Percentiles rank a stretch among this genome's conserved stretches.
phyloP scores from a whole-genome alignment of 2,888 invertebrate genomes.

The Synanthedon andrenaeformis region DNA sequence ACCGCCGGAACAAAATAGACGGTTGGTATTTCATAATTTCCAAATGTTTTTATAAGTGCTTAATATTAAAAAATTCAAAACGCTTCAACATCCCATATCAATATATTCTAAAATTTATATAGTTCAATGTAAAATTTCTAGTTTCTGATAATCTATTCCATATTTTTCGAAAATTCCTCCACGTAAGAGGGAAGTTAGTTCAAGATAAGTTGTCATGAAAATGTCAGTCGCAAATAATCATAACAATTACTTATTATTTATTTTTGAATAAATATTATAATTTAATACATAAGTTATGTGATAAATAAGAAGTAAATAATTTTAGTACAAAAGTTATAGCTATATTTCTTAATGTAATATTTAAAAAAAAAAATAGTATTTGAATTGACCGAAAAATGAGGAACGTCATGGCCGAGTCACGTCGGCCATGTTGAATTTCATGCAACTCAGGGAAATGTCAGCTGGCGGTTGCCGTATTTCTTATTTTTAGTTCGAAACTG shows the following conservation, averaged over 20 bases:
- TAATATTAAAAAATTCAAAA: background rate
- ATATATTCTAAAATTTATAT: too few relatives aligned
- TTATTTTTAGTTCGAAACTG: conserved; percentile 41
- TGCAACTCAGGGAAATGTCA: conserved; percentile 70
- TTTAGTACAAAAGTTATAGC: too few relatives aligned
- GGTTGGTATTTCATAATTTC: conserved; percentile 62
- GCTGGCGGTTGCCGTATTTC: conserved; percentile 59
- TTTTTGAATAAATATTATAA: background rate
- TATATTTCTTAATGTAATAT: too few relatives aligned
- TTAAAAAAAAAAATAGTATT: conserved; percentile 1
- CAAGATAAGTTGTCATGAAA: too few relatives aligned
- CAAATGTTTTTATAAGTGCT: background rate
- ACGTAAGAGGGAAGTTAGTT: too few relatives aligned
- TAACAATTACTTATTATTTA: background rate
- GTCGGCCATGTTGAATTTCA: conserved; percentile 69
- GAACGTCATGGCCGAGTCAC: conserved; percentile 57
- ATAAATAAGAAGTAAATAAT: background rate
- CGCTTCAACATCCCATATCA: too few relatives aligned
- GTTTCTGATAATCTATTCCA: too few relatives aligned
- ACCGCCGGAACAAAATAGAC: conserved; percentile 86
- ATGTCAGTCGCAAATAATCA: background rate
- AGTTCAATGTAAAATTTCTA: too few relatives aligned
- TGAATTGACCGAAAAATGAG: conserved; percentile 7
- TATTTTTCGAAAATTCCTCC: too few relatives aligned
- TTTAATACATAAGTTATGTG: background rate